Evolutionary conservation across 2,797 vertebrate genomes (phyloP).

Genomic region (Manis crassicaudata): DNA sequence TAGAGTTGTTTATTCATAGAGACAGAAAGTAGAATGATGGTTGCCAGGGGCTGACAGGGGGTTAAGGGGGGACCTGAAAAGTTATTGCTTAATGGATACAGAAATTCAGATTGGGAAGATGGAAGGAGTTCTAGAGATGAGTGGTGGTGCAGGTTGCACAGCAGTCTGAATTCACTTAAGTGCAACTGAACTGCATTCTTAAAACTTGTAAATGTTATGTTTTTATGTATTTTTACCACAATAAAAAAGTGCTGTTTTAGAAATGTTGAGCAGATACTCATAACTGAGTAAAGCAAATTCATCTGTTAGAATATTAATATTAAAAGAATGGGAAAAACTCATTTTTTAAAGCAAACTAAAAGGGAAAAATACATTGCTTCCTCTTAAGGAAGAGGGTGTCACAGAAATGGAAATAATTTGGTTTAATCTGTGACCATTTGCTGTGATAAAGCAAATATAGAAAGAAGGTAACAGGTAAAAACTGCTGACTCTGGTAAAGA

Average conservation of each 20-base stretch:
- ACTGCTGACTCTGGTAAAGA: background rate
- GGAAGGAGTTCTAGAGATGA: background rate
- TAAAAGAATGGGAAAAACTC: background rate
- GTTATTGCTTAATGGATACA: background rate
- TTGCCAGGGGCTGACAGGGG: background rate
- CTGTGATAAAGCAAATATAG: background rate
- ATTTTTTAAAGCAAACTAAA: slow-evolving; percentile 48
- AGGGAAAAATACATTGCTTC: background rate
- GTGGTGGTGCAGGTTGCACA: background rate
- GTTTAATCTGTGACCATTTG: background rate
- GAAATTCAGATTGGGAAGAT: background rate
- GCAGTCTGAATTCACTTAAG: background rate
- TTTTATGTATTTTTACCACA: background rate
- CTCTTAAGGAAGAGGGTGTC: slow-evolving; percentile 8
- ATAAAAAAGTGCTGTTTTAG: background rate
- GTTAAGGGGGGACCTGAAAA: background rate
- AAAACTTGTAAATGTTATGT: background rate
- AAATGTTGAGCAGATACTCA: slow-evolving; percentile 5
- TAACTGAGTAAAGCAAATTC: background rate
- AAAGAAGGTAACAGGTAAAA: slow-evolving; percentile 23
- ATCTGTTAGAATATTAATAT: background rate
- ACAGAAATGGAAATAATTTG: background rate
- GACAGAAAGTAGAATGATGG: background rate
- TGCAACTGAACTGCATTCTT: background rate
- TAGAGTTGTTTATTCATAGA: background rate